Conservation (phyloP, 37 sponge, comb jelly and placozoan species). For the Beroe forskalii region DNA sequence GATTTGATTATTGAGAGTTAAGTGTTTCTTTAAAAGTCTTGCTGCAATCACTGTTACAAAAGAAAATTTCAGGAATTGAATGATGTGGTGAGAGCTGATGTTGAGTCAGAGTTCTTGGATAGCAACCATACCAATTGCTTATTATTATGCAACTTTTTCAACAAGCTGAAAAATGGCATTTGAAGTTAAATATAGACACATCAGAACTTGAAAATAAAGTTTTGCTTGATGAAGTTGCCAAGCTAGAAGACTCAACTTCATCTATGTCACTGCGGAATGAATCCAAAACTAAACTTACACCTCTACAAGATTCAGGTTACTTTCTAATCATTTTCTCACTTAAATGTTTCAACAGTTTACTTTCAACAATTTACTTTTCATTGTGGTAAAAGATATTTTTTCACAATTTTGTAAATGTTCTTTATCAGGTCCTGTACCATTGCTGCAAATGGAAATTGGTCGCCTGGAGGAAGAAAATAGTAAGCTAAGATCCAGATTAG, state of each 20-base stretch:
- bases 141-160: constrained; percentile 80
- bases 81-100: constrained; percentile 76
- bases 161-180: constrained; percentile 87
- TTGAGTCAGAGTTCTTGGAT: constrained; percentile 86
- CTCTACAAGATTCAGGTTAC: constrained; percentile 41
- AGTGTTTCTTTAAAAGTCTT: no score
- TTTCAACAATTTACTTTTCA: constrained; percentile 65
- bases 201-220: constrained; percentile 88
- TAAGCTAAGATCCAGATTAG: constrained; percentile 64
- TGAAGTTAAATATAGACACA: constrained; percentile 77
- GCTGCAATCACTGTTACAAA: not conserved
- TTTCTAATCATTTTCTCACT: constrained; percentile 51
- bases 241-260: constrained; percentile 12
- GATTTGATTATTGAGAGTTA: no score
- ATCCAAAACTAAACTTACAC: constrained; percentile 31
- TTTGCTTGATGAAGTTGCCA: constrained; percentile 60
- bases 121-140: constrained; percentile 77
- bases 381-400: no score
- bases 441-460: constrained; percentile 71
- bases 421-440: constrained; percentile 4
- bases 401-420: no score
- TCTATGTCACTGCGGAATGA: not conserved
- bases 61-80: constrained; percentile 66
- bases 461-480: constrained; percentile 77
- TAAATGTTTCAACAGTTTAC: not conserved